These are phyloP conservation scores for Trichacis sp. DNA, from an alignment of 2,888 invertebrate genomes.

Conservation along the genomic window DNA sequence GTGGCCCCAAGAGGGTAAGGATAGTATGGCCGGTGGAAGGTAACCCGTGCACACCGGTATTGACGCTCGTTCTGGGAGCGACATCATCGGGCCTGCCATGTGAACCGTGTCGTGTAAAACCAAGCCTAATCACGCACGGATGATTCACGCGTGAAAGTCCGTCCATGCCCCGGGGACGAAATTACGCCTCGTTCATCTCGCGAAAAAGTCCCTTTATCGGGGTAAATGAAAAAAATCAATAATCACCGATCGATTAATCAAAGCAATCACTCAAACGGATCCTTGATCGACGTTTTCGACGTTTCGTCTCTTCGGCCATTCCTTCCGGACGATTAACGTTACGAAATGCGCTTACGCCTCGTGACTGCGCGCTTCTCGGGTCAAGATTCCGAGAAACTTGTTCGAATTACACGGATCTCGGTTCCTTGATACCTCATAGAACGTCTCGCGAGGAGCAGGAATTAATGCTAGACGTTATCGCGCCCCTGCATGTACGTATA, in stretches of 20 bases:
- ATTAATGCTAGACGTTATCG: constrained; percentile 46
- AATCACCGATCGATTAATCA: background rate
- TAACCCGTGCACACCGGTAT: constrained; percentile 66
- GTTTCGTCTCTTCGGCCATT: background rate
- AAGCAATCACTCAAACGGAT: background rate
- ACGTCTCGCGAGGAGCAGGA: constrained; percentile 33
- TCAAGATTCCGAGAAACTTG: constrained; percentile 8
- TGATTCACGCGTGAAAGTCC: constrained; percentile 46
- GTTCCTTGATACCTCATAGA: constrained; percentile 24
- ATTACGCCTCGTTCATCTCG: constrained; percentile 24
- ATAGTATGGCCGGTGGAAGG: constrained; percentile 67
- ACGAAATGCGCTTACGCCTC: constrained; percentile 18
- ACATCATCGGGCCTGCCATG: constrained; percentile 51
- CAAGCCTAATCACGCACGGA: constrained; percentile 40
- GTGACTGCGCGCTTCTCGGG: background rate
- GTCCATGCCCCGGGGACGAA: constrained; percentile 7
- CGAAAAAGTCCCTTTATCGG: background rate
- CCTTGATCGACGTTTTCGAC: background rate
- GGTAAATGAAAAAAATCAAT: background rate
- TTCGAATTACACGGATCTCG: constrained; percentile 30
- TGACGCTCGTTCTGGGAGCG: constrained; percentile 50
- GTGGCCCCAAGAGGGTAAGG: constrained; percentile 55
- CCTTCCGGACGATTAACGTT: constrained; percentile 25
- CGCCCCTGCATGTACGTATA: constrained; percentile 31
- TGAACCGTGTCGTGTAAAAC: constrained; percentile 42